Conservation (phyloP, 2,113 vertebrate genomes). For the Pao palembangensis region DNA sequence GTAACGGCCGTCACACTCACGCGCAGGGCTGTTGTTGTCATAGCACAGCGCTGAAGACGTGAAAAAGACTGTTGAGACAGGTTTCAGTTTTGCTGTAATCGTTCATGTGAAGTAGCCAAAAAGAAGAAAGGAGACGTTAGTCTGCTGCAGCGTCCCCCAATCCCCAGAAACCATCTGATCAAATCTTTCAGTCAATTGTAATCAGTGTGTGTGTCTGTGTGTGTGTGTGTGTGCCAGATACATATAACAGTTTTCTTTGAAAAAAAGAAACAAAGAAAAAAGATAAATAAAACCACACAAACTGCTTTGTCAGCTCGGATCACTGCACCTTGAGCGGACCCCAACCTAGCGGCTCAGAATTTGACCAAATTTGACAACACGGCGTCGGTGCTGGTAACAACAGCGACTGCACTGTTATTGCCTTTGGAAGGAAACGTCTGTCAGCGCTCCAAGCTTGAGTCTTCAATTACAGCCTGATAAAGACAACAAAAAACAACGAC, state of each 20-base stretch:
- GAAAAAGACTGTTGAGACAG: slow-evolving; percentile 76
- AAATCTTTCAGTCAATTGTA: slow-evolving; percentile 78
- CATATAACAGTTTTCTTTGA: neutral
- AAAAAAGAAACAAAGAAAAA: slow-evolving; percentile 2
- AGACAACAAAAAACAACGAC: slow-evolving; percentile 59
- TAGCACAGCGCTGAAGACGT: slow-evolving; percentile 74
- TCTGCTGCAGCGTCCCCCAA: slow-evolving; percentile 38
- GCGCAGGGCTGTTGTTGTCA: slow-evolving; percentile 20
- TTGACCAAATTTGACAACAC: slow-evolving; percentile 45
- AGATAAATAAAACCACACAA: slow-evolving; percentile 18
- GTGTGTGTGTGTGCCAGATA: neutral
- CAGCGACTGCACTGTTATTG: slow-evolving; percentile 23
- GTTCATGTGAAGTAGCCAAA: slow-evolving; percentile 66
- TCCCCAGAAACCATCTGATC: slow-evolving; percentile 85
- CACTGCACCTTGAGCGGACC: too few relatives aligned
- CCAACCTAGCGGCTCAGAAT: neutral
- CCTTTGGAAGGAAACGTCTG: slow-evolving; percentile 56
- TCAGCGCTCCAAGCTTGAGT: slow-evolving; percentile 27
- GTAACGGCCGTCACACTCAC: slow-evolving; percentile 10
- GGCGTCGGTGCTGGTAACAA: neutral
- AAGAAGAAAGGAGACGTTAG: too few relatives aligned
- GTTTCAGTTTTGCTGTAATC: slow-evolving; percentile 79
- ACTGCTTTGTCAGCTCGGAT: too few relatives aligned
- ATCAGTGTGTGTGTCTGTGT: neutral
- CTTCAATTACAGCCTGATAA: slow-evolving; percentile 65